Base-by-base conservation (phyloP, 2,888 invertebrate species). In the Psylliodes chrysocephalus region DNA sequence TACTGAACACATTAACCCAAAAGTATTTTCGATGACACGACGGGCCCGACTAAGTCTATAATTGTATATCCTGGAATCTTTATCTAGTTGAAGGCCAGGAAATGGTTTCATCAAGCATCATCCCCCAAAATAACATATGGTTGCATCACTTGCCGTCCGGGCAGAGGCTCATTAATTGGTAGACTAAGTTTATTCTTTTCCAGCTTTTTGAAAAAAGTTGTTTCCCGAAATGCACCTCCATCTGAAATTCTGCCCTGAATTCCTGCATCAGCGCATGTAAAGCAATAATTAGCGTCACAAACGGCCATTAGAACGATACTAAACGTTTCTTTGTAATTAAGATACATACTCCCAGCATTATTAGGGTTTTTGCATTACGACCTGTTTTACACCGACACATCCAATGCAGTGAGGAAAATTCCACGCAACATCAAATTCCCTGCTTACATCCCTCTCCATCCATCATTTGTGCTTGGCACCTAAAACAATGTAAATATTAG, bases 271-370 rank as follows among this genome's bases (percentile, higher is more conserved):
- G 33, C 33, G 5, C 5, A 6, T 33, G 25, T 40, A 22, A 52
- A 60, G 8, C 40, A 33, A 15, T 60, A 60, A 28, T 49, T 22
- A 8, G 22, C 38, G 25, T 60, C 52, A 17, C 51, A 51, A 1
- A 22, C 52, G 1, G 40, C 60, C 44, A 60, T 35, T 1, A 49
- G 18, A 1, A 46, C 35, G 5, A 52, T 51, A 35, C 60, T 60
- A 30, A 52, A 52, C 14, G 30, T 15, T 14, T 19, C 47, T 49
- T 59, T 59, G 19, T 59, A 59, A 17, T 59, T 59, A 15, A 8
- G 35, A 59, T 49, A 59, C 17, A 18, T 5, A 15, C 15, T 17
- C 3, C 49, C 49, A 2, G 49, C n/a, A 49, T 12, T 49, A 33
- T 5, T 17, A 3, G 7, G 59, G 59, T 1, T 25, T 2, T 35